Base-by-base conservation (phyloP, 2,113 vertebrate genomes). In the Nipponia nippon region DNA sequence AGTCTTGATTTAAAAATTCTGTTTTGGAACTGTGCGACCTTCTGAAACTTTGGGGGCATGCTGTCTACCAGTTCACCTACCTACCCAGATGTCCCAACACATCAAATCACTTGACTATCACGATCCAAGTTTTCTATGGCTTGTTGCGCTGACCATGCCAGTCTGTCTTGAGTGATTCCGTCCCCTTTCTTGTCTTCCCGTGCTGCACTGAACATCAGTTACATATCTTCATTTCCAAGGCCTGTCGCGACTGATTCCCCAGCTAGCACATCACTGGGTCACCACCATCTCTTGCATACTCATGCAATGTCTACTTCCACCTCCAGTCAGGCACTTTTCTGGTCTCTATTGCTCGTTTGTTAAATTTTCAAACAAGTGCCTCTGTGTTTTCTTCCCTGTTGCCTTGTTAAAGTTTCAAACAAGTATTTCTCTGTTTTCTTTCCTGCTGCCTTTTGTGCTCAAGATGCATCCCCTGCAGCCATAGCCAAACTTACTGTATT, bases 341-440 rank as follows among this genome's bases (percentile, higher is more conserved):
- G 46, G 18, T 82, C 21, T 91, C 87, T 87, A 61, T 95, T 73
- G 46, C 46, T 27, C 50, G 5, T 55, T 86, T 91, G 77, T 89
- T 94, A 70, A 77, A 66, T 83, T 85, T 94, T 77, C 78, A 66
- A 78, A 93, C 73, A 97, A 97, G 27, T 8, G 3, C 38, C 49
- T 94, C 91, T 83, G 21, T 97, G 91, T 89, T 90, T 97, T 86
- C 82, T 85, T 87, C 83, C 58, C 58, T 50, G 10, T 42, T 93
- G 81, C 87, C 80, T 72, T 79, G n/a, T 89, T 90, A 75, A 87
- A 93, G 44, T 69, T 90, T 75, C 79, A 87, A 81, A 95, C 91
- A 97, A 97, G 42, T 20, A 21, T 61, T 40, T 83, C 71, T 90
- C 83, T 97, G 95, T 89, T 93, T 94, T 94, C 58, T 83, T 77